A percentile compares a stretch with the other conserved stretches of the same genome.
Evolutionary conservation across 2,113 vertebrate genomes (phyloP).

Genomic region (Xiphophorus couchianus): DNA sequence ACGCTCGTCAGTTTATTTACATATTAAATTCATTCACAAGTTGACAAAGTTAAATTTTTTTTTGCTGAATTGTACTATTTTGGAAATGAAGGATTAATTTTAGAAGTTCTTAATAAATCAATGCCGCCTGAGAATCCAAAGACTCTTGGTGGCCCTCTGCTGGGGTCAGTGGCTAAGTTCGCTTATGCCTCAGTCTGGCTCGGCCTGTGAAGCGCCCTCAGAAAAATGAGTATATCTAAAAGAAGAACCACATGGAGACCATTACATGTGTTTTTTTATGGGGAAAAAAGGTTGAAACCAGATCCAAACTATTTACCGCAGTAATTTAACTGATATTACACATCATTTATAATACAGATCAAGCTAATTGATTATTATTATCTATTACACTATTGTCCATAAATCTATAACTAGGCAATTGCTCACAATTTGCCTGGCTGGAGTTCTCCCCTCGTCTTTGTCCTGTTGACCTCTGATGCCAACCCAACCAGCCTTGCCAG

Average conservation of each 20-base stretch:
- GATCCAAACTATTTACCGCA: not conserved
- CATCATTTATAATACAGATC: not conserved
- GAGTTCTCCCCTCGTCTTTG: slow-evolving; percentile 51
- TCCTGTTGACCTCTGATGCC: slow-evolving; percentile 7
- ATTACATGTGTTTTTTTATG: not conserved
- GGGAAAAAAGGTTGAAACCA: not conserved
- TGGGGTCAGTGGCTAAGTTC: too few relatives aligned
- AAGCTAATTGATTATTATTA: not conserved
- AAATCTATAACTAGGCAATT: too few relatives aligned
- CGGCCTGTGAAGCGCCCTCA: not conserved
- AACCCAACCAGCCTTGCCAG: slow-evolving; percentile 35
- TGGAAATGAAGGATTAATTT: too few relatives aligned
- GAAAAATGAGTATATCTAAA: too few relatives aligned
- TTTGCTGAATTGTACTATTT: not conserved
- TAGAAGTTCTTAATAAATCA: not conserved
- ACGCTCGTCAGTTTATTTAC: too few relatives aligned
- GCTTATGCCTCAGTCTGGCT: not conserved
- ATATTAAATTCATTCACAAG: not conserved
- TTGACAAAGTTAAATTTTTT: not conserved
- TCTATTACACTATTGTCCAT: not conserved
- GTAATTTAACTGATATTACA: not conserved
- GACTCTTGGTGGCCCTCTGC: not conserved
- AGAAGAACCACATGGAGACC: not conserved
- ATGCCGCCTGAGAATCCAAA: not conserved
- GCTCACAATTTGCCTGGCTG: slow-evolving; percentile 16